These are phyloP conservation scores for Erebia epiphron DNA, from an alignment of 2,888 invertebrate species.

Conservation along the genomic window DNA sequence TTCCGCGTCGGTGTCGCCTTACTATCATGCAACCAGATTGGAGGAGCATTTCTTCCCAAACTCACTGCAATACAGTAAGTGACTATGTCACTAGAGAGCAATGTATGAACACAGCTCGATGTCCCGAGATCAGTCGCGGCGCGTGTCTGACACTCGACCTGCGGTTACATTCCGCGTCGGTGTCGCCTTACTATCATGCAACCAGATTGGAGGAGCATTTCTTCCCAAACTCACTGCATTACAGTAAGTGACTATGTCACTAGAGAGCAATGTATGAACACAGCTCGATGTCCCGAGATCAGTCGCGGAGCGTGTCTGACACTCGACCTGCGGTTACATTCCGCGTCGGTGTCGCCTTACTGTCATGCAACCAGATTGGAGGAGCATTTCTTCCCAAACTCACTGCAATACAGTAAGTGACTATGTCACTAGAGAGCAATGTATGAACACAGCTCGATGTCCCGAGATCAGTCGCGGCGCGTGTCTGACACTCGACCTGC, in stretches of 20 bases:
- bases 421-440: constrained; percentile 59
- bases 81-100: constrained; percentile 57
- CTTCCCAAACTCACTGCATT: constrained; percentile 91
- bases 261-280: constrained; percentile 75
- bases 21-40: constrained; percentile 85
- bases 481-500: constrained; percentile 69
- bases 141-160: constrained; percentile 68
- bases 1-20: constrained; percentile 80
- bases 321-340: constrained; percentile 80
- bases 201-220: constrained; percentile 91
- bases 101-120: constrained; percentile 69
- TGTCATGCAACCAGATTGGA: constrained; percentile 87
- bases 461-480: constrained; percentile 53
- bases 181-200: constrained; percentile 84
- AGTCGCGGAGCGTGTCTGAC: constrained; percentile 52
- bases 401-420: constrained; percentile 89
- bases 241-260: constrained; percentile 81
- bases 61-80: constrained; percentile 90
- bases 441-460: constrained; percentile 69
- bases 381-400: constrained; percentile 92
- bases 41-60: constrained; percentile 94
- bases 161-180: constrained; percentile 77
- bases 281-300: constrained; percentile 60
- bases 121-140: constrained; percentile 55
- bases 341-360: constrained; percentile 82